Evolutionary conservation across 2,888 invertebrate genomes (phyloP).

Genomic region (Panopea generosa): DNA sequence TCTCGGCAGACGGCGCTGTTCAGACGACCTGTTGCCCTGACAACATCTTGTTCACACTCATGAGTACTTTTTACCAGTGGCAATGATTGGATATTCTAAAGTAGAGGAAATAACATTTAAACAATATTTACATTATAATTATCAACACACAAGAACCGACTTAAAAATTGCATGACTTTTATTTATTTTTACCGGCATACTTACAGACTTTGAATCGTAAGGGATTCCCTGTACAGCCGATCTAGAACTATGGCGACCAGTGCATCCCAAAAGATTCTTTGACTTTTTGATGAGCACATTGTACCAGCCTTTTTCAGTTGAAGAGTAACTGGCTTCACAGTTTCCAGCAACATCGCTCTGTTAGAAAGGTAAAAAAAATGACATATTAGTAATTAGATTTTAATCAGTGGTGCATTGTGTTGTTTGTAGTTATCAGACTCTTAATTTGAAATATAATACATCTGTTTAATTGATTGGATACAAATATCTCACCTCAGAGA

Average conservation of each 20-base stretch:
- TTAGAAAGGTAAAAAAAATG: slow-evolving; percentile 32
- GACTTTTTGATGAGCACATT: slow-evolving; percentile 76
- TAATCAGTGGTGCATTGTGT: too few species aligned
- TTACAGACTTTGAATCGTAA: slow-evolving; percentile 81
- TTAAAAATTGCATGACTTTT: too few species aligned
- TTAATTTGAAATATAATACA: too few species aligned
- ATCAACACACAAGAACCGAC: too few species aligned
- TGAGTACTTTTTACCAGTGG: slow-evolving; percentile 87
- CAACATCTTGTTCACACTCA: slow-evolving; percentile 89
- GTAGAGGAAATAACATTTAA: background rate
- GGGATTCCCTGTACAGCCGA: slow-evolving; percentile 82
- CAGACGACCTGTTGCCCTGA: slow-evolving; percentile 88
- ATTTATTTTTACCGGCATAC: slow-evolving; percentile 25
- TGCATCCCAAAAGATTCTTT: slow-evolving; percentile 82
- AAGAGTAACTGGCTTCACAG: slow-evolving; percentile 91
- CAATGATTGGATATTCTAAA: slow-evolving; percentile 81
- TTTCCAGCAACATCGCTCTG: slow-evolving; percentile 92
- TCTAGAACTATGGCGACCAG: slow-evolving; percentile 75
- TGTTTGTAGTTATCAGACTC: too few species aligned
- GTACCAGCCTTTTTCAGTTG: slow-evolving; percentile 72
- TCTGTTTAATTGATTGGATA: too few species aligned
- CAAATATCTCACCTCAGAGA: slow-evolving; percentile 41
- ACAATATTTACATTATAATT: too few species aligned
- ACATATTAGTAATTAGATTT: too few species aligned
- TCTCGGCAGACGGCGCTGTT: slow-evolving; percentile 90